These are phyloP conservation scores for Arge pagana DNA, from an alignment of 2,888 invertebrate genomes.

Conservation along the genomic window DNA sequence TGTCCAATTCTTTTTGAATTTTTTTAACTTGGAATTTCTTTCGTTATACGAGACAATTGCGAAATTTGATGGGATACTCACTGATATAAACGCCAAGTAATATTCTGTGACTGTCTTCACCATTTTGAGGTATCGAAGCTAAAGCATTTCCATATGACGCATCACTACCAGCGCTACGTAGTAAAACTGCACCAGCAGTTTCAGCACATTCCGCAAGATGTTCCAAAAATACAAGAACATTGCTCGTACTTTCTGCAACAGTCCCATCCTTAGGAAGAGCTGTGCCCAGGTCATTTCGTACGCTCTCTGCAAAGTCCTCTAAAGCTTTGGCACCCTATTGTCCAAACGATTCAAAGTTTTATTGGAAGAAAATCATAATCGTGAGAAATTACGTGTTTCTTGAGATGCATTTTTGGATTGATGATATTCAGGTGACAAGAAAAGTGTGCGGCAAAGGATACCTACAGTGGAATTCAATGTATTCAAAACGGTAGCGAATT, in stretches of 20 bases:
- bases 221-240: slow-evolving; percentile 90
- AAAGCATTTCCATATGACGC: slow-evolving; percentile 62
- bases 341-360: not conserved
- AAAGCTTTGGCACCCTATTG: slow-evolving; percentile 88
- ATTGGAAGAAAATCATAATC: slow-evolving; percentile 10
- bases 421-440: no score
- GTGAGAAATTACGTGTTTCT: not conserved
- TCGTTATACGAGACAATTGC: no score
- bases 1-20: no score
- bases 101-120: slow-evolving; percentile 66
- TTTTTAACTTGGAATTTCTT: no score
- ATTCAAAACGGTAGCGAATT: slow-evolving; percentile 74
- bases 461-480: slow-evolving; percentile 76
- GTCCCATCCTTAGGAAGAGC: slow-evolving; percentile 96
- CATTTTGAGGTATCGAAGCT: slow-evolving; percentile 60
- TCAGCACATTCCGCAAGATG: slow-evolving; percentile 80
- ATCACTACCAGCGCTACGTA: slow-evolving; percentile 57
- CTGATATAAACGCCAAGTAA: slow-evolving; percentile 83
- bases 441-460: no score
- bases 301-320: slow-evolving; percentile 91
- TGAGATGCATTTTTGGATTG: not conserved
- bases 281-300: slow-evolving; percentile 75
- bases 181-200: slow-evolving; percentile 73
- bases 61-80: no score
- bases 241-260: slow-evolving; percentile 94